Percentiles rank a stretch among this genome's conserved stretches.
These are phyloP conservation scores for Idaea biselata DNA, from an alignment of 2,888 invertebrate species.

Conservation along the genomic window DNA sequence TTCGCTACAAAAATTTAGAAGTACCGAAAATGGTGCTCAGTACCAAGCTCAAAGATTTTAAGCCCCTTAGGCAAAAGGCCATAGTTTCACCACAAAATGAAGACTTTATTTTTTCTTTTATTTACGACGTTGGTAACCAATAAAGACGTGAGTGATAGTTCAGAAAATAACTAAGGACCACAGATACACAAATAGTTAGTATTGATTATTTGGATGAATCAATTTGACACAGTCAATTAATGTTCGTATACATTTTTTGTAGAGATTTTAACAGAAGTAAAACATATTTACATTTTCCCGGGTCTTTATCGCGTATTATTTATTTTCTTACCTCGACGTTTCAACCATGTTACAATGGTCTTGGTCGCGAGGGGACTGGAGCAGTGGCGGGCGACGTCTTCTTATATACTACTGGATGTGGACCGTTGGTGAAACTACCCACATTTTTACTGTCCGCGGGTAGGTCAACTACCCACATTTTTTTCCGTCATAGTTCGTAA, in stretches of 20 bases:
- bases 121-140: conserved; percentile 32
- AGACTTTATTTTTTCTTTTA: conserved; percentile 54
- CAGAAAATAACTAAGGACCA: conserved; percentile 17
- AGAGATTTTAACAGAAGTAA: background rate
- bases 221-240: conserved; percentile 17
- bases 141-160: conserved; percentile 33
- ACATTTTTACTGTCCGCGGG: too few relatives aligned
- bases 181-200: background rate
- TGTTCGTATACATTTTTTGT: background rate
- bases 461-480: too few relatives aligned
- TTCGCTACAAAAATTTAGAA: too few relatives aligned
- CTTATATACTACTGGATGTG: too few relatives aligned
- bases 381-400: too few relatives aligned
- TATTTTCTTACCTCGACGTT: too few relatives aligned
- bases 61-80: conserved; percentile 55
- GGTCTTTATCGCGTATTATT: too few relatives aligned
- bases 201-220: background rate
- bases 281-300: too few relatives aligned
- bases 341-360: too few relatives aligned
- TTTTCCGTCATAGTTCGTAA: too few relatives aligned
- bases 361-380: too few relatives aligned
- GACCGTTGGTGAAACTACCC: too few relatives aligned
- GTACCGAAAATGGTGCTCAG: background rate
- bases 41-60: background rate
- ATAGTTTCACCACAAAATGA: conserved; percentile 56